Conservation (phyloP, 2,113 vertebrate genomes). For the Lepidothrix coronata region DNA sequence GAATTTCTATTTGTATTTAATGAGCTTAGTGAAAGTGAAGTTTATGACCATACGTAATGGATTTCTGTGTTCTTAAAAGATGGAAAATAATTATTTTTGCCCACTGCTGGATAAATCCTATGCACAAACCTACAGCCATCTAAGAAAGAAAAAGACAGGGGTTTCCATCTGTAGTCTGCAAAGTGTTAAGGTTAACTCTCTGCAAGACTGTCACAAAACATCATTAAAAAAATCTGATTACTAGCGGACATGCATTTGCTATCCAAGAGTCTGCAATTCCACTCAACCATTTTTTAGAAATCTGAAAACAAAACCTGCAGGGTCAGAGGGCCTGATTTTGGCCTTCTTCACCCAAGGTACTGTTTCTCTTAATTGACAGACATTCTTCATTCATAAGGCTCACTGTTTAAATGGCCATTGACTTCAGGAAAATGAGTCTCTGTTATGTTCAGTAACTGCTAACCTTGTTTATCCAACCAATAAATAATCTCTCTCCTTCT, state of each 20-base stretch:
- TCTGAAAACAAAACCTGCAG: neutral
- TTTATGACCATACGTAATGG: conserved; percentile 12
- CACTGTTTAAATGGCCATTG: neutral
- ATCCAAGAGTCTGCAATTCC: neutral
- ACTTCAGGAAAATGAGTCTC: conserved; percentile 22
- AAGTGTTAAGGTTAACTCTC: neutral
- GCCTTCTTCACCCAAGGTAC: neutral
- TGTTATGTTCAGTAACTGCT: conserved; percentile 9
- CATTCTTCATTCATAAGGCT: neutral
- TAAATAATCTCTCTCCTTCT: conserved; percentile 27
- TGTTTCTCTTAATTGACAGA: neutral
- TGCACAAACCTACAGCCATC: neutral
- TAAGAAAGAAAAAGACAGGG: neutral
- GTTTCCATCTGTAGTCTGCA: neutral
- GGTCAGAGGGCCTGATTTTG: neutral
- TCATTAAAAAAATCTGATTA: neutral
- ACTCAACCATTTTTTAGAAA: neutral
- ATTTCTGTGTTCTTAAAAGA: conserved; percentile 34
- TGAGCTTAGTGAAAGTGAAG: conserved; percentile 37
- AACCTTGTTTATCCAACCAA: conserved; percentile 35
- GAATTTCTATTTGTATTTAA: conserved; percentile 28
- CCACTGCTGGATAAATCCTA: neutral
- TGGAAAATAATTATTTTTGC: conserved; percentile 8
- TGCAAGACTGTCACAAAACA: neutral
- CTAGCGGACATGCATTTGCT: neutral